Percentiles rank a stretch among this genome's conserved stretches.
These are phyloP conservation scores for Siphamia tubifer DNA, from an alignment of 2,113 vertebrate genomes.

Conservation along the genomic window DNA sequence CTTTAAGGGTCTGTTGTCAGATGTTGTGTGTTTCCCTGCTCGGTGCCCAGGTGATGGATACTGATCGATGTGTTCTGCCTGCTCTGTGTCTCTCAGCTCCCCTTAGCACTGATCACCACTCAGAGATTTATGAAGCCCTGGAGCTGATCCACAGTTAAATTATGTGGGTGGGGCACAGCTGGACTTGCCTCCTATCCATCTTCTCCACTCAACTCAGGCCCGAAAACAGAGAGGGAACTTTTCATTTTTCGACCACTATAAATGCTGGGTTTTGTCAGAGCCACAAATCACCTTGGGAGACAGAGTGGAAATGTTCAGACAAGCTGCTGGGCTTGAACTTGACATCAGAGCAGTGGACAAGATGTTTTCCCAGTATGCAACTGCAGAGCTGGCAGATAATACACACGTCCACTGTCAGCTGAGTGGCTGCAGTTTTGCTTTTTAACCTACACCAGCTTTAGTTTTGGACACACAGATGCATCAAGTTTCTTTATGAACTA, in stretches of 20 bases:
- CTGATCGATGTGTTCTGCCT: constrained; percentile 48
- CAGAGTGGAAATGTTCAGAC: constrained; percentile 42
- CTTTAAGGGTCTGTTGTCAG: too few species aligned
- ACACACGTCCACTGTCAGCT: too few species aligned
- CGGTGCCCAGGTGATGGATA: constrained; percentile 24
- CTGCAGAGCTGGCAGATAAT: neutral
- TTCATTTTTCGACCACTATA: constrained; percentile 37
- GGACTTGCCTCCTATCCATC: constrained; percentile 62
- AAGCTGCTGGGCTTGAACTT: constrained; percentile 24
- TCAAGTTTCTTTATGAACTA: too few species aligned
- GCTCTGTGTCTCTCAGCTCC: constrained; percentile 41
- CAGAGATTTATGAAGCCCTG: constrained; percentile 56
- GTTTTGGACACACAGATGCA: too few species aligned
- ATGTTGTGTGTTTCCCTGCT: constrained; percentile 1
- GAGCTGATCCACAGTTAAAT: constrained; percentile 53
- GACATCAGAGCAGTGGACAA: constrained; percentile 3
- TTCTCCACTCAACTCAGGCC: constrained; percentile 39
- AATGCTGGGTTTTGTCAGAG: constrained; percentile 45
- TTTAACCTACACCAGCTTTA: neutral
- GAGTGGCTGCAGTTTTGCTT: neutral
- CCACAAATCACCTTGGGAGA: constrained; percentile 41
- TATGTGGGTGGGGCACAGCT: constrained; percentile 67
- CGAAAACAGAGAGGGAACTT: neutral
- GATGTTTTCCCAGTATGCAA: constrained; percentile 14
- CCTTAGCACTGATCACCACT: constrained; percentile 9